Evolutionary conservation across 2,797 vertebrate species (phyloP).

Genomic region (Liasis olivaceus): DNA sequence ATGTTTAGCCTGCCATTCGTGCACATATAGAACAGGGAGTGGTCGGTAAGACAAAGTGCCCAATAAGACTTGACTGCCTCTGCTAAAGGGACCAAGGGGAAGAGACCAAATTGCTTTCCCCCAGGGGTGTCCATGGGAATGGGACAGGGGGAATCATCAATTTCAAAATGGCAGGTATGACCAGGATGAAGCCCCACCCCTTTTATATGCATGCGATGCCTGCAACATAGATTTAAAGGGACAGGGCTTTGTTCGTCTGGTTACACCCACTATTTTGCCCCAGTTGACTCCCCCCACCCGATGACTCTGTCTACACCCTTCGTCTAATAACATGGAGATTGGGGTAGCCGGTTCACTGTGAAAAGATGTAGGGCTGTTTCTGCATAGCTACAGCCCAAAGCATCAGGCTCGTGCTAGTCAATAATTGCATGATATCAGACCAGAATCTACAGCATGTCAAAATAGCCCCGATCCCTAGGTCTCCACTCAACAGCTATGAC

Average conservation of each 20-base stretch:
- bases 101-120: not conserved
- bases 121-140: too few relatives aligned
- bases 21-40: not conserved
- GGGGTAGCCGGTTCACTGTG: not conserved
- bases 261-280: too few relatives aligned
- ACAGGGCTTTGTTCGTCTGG: too few relatives aligned
- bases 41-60: not conserved
- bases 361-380: not conserved
- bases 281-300: too few relatives aligned
- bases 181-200: too few relatives aligned
- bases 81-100: not conserved
- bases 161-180: too few relatives aligned
- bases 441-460: not conserved
- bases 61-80: not conserved
- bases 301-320: too few relatives aligned
- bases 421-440: not conserved
- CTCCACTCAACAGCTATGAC: not conserved
- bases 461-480: not conserved
- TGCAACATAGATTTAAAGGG: too few relatives aligned
- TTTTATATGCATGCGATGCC: too few relatives aligned
- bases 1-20: not conserved
- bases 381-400: not conserved
- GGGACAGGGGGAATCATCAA: too few relatives aligned
- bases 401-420: not conserved
- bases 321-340: too few relatives aligned